Percentiles rank a stretch among this genome's conserved stretches.
These are phyloP conservation scores for Drosophila parvula DNA, from an alignment of 1,140 invertebrate genomes.

Conservation along the genomic window DNA sequence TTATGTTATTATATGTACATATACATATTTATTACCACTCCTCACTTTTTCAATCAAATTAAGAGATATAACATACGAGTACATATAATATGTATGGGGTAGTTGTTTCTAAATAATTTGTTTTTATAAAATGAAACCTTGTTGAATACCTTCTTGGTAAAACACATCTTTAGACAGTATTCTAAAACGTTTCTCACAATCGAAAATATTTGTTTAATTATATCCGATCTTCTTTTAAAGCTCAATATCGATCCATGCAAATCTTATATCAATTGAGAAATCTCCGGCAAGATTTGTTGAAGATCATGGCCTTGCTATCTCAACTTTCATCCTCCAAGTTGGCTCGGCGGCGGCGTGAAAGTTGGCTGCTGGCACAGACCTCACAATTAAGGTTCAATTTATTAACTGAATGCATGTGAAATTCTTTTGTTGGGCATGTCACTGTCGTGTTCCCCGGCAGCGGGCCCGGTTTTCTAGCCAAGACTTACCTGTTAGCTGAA, in stretches of 20 bases:
- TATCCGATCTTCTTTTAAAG: too few relatives aligned
- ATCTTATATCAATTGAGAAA: conserved; percentile 9
- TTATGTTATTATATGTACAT: too few relatives aligned
- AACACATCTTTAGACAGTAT: too few relatives aligned
- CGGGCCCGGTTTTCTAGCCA: conserved; percentile 4
- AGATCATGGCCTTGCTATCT: conserved; percentile 27
- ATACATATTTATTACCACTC: too few relatives aligned
- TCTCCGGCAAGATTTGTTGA: neutral
- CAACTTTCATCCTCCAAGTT: conserved; percentile 34
- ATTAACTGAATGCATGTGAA: conserved; percentile 62
- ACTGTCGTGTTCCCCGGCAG: conserved; percentile 10
- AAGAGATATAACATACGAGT: too few relatives aligned
- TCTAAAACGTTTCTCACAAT: neutral
- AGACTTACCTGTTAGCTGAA: conserved; percentile 66
- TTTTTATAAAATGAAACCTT: too few relatives aligned
- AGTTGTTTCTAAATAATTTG: too few relatives aligned
- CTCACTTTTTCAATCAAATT: too few relatives aligned
- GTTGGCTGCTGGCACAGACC: conserved; percentile 7
- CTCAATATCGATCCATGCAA: neutral
- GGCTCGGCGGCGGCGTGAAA: conserved; percentile 25
- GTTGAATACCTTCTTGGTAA: too few relatives aligned
- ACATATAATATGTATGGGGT: too few relatives aligned
- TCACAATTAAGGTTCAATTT: conserved; percentile 61
- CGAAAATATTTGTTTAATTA: neutral
- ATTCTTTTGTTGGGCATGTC: conserved; percentile 56